Base-by-base conservation (phyloP, 1,140 invertebrate genomes). In the Platorchestia sp. region DNA sequence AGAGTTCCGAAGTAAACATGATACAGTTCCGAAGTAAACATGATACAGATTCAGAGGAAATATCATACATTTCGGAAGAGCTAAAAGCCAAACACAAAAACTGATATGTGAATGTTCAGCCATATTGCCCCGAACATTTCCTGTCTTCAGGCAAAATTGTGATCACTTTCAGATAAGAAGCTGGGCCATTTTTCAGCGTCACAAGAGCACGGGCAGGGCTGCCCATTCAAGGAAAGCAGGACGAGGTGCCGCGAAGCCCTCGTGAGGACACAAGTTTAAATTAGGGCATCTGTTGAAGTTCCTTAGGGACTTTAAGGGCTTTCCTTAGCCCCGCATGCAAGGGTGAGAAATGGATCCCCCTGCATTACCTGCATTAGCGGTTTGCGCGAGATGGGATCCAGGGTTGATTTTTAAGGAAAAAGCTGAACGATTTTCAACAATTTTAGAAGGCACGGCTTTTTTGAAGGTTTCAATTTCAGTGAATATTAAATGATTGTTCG, bases 221-320 rank as follows among this genome's bases (percentile, higher is more conserved):
- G 42, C 22, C 41, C 44, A 43, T 90, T 90, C 14, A 90, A 14
- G 87, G 44, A 41, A 90, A 43, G 41, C 44, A 42, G 87, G 87
- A 45, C 87, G 44, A 45, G 6, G 27, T 90, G 41, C 87, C 41
- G 41, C 6, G 41, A 1, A 90, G 27, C 87, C 87, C 87, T 90
- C 87, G 3, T 36, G 87, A 90, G 87, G 87, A 45, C 87, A 90
- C 87, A 90, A 90, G 87, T 90, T 90, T 90, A 90, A 90, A 90
- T 90, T 90, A 90, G 87, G 27, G 41, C 87, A 90, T 90, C 87
- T 90, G 87, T 44, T 42, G 41, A 90, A 90, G 41, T 44, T 90
- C 87, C 87, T 90, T 14, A 16, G 87, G 44, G 87, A 90, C 87
- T 90, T 90, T 43, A 3, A 36, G 87, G 87, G 19, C 27, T 75